Base-by-base conservation (phyloP, 2,888 invertebrate genomes). In the Rhopalosiphum nymphaeae region DNA sequence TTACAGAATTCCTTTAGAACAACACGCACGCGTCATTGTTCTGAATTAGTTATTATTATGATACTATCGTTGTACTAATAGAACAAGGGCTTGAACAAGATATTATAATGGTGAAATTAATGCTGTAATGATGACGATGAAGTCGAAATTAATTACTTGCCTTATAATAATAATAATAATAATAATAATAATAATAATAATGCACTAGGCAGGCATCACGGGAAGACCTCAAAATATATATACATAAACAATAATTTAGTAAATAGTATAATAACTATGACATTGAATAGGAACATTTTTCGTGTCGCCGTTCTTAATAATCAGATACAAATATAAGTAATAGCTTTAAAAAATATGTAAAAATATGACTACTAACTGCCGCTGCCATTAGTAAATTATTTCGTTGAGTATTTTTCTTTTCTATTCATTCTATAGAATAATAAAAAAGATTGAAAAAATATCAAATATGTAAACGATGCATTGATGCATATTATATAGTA, bases 181-280 rank as follows among this genome's bases (percentile, higher is more conserved):
- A 78, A 78, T 78, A n/a, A 56, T 21, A 16, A 56, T n/a, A n/a
- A 67, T 67, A 67, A 16, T 78, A 78, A 78, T 36, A 78, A 78
- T 78, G 36, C 78, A 78, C 36, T 36, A 78, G 21, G 36, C 78
- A 78, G 36, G 36, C 78, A 78, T 78, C 78, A 9, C 78, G 78
- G 78, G 78, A 78, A 78, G 78, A 78, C 78, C 78, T 36, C 36
- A 78, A 78, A 78, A 78, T 36, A 9, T 36, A 42, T 78, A 36
- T 78, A 78, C 78, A 78, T 36, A 78, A 78, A 78, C 78, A 78
- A 78, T 78, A 78, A 78, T 78, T 78, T 36, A 78, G 36, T 78
- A 86, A 44, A 86, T 29, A 44, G 46, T 36, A 36, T 78, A 21
- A 78, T 25, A 78, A 36, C 78, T 36, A 78, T 78, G 78, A 36